Conservation (phyloP, 2,113 vertebrate species). For the Anseranas semipalmata region DNA sequence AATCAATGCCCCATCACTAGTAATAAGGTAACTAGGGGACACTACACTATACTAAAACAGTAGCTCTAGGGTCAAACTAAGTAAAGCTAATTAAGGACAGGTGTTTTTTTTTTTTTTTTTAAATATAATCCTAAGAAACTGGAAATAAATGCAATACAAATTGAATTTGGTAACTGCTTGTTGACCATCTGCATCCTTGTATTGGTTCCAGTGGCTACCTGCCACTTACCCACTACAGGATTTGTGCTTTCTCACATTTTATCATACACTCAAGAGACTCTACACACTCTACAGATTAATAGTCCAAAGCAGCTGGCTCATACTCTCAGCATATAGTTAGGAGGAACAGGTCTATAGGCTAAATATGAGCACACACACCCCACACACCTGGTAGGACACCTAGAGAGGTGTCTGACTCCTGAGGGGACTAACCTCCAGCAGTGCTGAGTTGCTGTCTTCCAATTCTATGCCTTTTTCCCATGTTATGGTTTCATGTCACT, state of each 20-base stretch:
- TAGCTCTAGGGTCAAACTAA: not conserved
- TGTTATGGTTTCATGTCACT: not conserved
- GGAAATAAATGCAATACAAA: accelerated
- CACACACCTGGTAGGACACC: not conserved
- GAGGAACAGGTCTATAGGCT: not conserved
- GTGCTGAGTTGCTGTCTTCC: not conserved
- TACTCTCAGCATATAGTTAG: not conserved
- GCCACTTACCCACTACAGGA: not conserved
- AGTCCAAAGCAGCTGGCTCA: not conserved
- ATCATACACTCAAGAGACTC: too few relatives aligned
- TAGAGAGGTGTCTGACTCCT: not conserved
- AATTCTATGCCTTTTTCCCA: not conserved
- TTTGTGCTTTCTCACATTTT: not conserved
- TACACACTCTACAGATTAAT: not conserved
- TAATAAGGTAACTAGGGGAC: not conserved
- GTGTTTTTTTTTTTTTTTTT: not conserved
- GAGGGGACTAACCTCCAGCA: not conserved
- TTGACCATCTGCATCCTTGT: not conserved
- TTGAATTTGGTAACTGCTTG: too few relatives aligned
- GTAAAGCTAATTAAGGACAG: not conserved
- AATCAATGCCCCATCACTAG: constrained; percentile 5
- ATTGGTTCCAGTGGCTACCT: not conserved
- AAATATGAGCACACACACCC: not conserved
- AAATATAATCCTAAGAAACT: not conserved
- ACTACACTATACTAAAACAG: not conserved